Percentiles rank a stretch among this genome's conserved stretches.
These are phyloP conservation scores for Menidia menidia DNA, from an alignment of 2,797 vertebrate genomes.

Conservation along the genomic window DNA sequence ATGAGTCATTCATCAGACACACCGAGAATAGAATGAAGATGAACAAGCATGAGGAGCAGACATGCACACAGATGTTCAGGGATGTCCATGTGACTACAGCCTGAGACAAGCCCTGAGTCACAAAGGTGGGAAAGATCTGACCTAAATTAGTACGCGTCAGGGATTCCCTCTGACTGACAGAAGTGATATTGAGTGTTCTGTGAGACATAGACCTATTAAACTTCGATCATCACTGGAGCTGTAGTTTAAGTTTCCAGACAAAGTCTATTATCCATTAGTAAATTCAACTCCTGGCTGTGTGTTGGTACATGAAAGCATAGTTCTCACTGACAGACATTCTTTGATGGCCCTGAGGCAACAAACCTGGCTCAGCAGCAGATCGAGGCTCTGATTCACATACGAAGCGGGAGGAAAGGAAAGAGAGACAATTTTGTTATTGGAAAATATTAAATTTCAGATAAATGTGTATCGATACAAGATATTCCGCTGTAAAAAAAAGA, in stretches of 20 bases:
- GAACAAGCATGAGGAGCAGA: slow-evolving; percentile 26
- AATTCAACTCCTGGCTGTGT: slow-evolving; percentile 3
- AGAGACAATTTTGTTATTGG: slow-evolving; percentile 13
- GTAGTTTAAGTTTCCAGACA: slow-evolving; percentile 26
- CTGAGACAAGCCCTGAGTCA: slow-evolving; percentile 57
- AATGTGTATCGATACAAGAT: not conserved
- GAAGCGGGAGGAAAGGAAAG: slow-evolving; percentile 14
- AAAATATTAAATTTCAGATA: not conserved
- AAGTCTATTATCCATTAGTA: slow-evolving; percentile 25
- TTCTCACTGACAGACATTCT: slow-evolving; percentile 13
- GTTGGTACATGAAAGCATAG: slow-evolving; percentile 18
- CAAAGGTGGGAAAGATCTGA: slow-evolving; percentile 27
- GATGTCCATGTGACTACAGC: slow-evolving; percentile 60
- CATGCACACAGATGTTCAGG: slow-evolving; percentile 55
- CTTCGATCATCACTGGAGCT: slow-evolving; percentile 23
- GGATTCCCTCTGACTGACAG: slow-evolving; percentile 38
- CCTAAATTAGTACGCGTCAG: slow-evolving; percentile 14
- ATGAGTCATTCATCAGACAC: slow-evolving; percentile 58
- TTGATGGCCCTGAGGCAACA: slow-evolving; percentile 26
- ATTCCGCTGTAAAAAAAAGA: not conserved
- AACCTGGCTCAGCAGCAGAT: slow-evolving; percentile 94
- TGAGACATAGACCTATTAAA: slow-evolving; percentile 17
- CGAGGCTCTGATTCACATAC: slow-evolving; percentile 89
- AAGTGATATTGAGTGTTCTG: slow-evolving; percentile 23
- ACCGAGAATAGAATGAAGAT: slow-evolving; percentile 37